Evolutionary conservation across 2,888 invertebrate species (phyloP), one percentile per base, ranked within the genome.

Genomic region (Autographa gamma): DNA sequence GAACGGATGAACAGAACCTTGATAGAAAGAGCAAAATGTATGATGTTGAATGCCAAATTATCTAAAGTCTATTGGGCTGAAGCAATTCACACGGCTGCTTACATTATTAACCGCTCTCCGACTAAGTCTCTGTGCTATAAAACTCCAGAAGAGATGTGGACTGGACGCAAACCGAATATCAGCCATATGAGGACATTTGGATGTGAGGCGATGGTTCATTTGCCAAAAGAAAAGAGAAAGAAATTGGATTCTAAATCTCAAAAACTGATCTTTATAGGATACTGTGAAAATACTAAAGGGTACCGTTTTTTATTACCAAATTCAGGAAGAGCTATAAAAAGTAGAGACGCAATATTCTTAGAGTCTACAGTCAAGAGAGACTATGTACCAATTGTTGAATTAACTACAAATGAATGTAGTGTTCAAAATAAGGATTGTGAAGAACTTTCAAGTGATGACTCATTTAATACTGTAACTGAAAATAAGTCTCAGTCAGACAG

Each of bases 1-100:
- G n/a, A n/a, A n/a, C n/a, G n/a, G n/a, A n/a, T n/a, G n/a, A n/a
- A n/a, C n/a, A n/a, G n/a, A n/a, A n/a, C n/a, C n/a, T n/a, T n/a
- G n/a, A n/a, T n/a, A n/a, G 32, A 32, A 32, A 32, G 32, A 32
- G 32, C 32, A 32, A 32, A 32, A 32, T n/a, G n/a, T n/a, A n/a
- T n/a, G n/a, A n/a, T n/a, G n/a, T n/a, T n/a, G n/a, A n/a, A n/a
- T n/a, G n/a, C n/a, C n/a, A n/a, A 32, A 3, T 7, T 32, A 6
- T 7, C 32, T 32, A 32, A 32, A 32, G 32, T 32, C 32, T 32
- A 32, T 32, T 69, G 63, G 69, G 69, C 69, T 54, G 69, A 69
- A 31, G 69, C 69, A 18, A 43, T 68, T 6, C 52, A n/a, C 3
- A 64, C 63, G 5, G 69, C 69, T 11, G 63, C 63, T 16, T 68